Base-by-base conservation (phyloP, 2,888 invertebrate genomes). In the Campopleginae sp. region DNA sequence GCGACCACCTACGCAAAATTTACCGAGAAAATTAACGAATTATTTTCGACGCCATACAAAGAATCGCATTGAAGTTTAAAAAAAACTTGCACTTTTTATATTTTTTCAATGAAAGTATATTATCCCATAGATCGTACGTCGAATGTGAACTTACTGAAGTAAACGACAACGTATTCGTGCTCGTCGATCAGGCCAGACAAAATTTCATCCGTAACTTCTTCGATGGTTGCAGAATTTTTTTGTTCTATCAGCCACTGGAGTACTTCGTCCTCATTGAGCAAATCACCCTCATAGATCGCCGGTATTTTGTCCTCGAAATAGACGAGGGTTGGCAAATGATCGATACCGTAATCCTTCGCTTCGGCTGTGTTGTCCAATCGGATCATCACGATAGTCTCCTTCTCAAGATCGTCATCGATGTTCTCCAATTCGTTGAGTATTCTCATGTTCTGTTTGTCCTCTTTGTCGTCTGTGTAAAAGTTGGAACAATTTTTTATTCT, bases 241-340 rank as follows among this genome's bases (percentile, higher is more conserved):
- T 98, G 98, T 89, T 98, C 96, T 87, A 98, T 95, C 1, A 97
- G 94, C 98, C 98, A 98, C 89, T 97, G 96, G n/a, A 98, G 94
- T 6, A 98, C 98, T 94, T 98, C 97, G 81, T 98, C 97, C 94
- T 98, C 98, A 91, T 98, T 98, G 95, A 98, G 96, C 0, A 98
- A 95, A 94, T 98, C 98, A 33, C 98, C 98, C 94, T 98, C 98
- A 93, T 98, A 98, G 78, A 98, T 95, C 0, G 98, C 97, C 1
- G 98, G 98, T 80, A 98, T 98, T 93, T 97, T 97, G 89, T 97
- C 97, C 94, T 98, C 98, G 91, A 98, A 98, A 94, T 98, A 98
- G 23, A 98, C 96, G 48, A 98, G 94, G 0, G 96, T 96, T 6
- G 97, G 98, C 17, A 98, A 94, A 92, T 98, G 97, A 93, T 98